A percentile compares a stretch with the other conserved stretches of the same genome.
These are phyloP conservation scores for Morelia viridis DNA, from an alignment of 2,797 vertebrate species.

Conservation along the genomic window DNA sequence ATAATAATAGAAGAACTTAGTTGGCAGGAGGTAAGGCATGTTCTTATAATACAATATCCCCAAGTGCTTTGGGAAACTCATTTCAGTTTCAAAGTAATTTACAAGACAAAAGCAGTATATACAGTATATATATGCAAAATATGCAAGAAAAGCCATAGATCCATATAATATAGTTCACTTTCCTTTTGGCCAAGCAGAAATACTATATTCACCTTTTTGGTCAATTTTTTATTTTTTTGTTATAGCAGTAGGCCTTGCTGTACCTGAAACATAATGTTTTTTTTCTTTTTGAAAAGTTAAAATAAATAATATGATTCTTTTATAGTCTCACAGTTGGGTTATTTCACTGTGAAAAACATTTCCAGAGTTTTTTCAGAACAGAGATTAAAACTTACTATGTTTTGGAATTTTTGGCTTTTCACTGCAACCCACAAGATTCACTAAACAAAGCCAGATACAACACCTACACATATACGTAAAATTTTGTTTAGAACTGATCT, in stretches of 20 bases:
- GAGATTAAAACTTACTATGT: neutral
- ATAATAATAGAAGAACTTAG: neutral
- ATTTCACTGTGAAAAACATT: neutral
- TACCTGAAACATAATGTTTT: neutral
- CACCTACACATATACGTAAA: neutral
- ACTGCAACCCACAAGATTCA: neutral
- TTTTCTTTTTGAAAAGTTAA: neutral
- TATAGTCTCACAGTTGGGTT: neutral
- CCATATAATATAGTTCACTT: neutral
- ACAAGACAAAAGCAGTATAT: neutral
- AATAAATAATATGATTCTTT: neutral
- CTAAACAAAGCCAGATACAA: neutral
- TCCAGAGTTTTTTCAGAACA: neutral
- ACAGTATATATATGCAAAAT: too few species aligned
- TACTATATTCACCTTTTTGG: constrained; percentile 10
- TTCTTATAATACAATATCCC: neutral
- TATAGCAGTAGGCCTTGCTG: constrained; percentile 13
- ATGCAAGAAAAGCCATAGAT: neutral
- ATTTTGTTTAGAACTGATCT: neutral
- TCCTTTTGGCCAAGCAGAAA: neutral
- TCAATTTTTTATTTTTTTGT: neutral
- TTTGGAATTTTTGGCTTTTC: neutral
- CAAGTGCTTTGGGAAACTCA: neutral
- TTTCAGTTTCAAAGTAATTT: neutral
- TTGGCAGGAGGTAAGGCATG: neutral